Evolutionary conservation across 1,140 invertebrate species (phyloP), one percentile per base, ranked within the genome.

Genomic region (Achroia grisella): DNA sequence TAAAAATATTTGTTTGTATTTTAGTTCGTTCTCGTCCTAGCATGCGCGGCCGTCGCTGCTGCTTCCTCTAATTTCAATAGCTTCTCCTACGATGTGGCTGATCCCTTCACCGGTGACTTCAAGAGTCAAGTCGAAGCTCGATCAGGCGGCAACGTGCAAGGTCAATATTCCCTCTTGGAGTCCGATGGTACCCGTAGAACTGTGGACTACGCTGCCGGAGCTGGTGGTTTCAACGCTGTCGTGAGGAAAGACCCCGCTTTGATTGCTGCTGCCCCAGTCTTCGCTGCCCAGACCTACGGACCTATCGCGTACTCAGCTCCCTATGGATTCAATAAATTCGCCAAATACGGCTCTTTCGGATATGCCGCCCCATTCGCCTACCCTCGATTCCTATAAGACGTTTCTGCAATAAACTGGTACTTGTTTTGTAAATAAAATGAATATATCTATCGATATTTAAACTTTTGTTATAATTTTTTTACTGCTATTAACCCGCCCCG

Each of bases 141-240:
- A 11, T 71, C 82, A 43, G 89, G 88, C 2, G 86, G 89, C 56
- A 54, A 87, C 23, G 88, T 90, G 8, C 69, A 77, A 30, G 89
- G 89, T 31, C 66, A 72, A 37, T 83, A 83, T 52, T 68, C 72
- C 2, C 60, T 82, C 0, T 56, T 79, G 44, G 83, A 86, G 32
- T 64, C 83, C n/a, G 83, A 85, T 51, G 81, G 83, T 30, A 71
- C 78, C 32, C 66, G 65, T 46, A 67, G 83, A 14, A 86, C 74
- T 2, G 83, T 86, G 0, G 77, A 86, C 53, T 86, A 86, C 36
- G 64, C 82, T 13, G 79, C 80, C 15, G 82, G 81, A 52, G 67
- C 69, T 13, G 71, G 59, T 27, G 85, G 85, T 13, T 87, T 87
- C 62, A 86, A 87, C 56, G 85, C 85, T 8, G 57, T 77, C 6